These are phyloP conservation scores for Rhabdophis nuchalis DNA, from an alignment of 2,797 vertebrate species.

Conservation along the genomic window DNA sequence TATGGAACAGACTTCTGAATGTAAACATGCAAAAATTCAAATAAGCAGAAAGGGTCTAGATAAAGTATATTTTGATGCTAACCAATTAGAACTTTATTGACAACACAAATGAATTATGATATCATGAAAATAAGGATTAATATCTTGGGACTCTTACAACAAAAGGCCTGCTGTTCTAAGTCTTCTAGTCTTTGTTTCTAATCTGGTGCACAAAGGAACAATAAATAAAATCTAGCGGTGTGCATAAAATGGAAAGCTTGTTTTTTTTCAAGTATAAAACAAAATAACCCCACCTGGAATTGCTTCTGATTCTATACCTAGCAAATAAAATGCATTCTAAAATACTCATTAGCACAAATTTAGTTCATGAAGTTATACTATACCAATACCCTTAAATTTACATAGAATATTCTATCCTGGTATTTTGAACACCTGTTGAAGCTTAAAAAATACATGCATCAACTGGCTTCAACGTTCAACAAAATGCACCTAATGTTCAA, in stretches of 20 bases:
- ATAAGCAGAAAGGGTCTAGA: not conserved
- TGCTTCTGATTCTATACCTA: not conserved
- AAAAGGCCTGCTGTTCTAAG: not conserved
- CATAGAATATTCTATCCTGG: not conserved
- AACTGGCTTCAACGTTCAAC: not conserved
- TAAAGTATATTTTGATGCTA: not conserved
- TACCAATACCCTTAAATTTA: not conserved
- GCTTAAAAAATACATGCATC: not conserved
- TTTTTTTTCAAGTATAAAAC: not conserved
- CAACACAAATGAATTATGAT: not conserved
- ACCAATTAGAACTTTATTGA: not conserved
- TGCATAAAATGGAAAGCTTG: not conserved
- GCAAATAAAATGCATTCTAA: not conserved
- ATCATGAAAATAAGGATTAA: not conserved
- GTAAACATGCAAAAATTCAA: not conserved
- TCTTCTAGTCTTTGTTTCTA: not conserved
- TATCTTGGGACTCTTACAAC: not conserved
- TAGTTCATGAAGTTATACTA: not conserved
- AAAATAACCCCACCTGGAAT: not conserved
- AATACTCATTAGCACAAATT: not conserved
- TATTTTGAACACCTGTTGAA: not conserved
- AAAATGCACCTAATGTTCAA: not conserved
- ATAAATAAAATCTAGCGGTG: not conserved
- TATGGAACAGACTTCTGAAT: not conserved
- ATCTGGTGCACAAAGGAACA: not conserved